Conservation (phyloP, 2,797 vertebrate species). For the Salmo trutta region DNA sequence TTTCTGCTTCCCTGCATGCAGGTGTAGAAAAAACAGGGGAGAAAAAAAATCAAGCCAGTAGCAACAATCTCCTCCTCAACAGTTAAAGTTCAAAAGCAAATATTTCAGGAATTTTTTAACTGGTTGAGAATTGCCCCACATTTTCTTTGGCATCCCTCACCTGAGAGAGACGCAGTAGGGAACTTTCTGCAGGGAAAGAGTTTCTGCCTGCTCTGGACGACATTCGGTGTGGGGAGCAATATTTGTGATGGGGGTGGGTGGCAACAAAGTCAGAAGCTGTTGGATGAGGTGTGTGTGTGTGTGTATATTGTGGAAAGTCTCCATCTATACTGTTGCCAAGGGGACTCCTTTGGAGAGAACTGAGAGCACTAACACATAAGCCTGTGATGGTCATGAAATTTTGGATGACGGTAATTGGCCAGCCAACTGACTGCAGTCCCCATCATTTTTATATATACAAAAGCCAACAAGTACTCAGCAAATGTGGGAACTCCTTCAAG, state of each 20-base stretch:
- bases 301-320: slow-evolving; percentile 16
- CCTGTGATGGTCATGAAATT: no score
- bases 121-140: slow-evolving; percentile 68
- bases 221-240: slow-evolving; percentile 32
- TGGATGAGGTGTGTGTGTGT: background rate
- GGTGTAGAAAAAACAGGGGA: slow-evolving; percentile 49
- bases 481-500: no score
- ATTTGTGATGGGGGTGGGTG: background rate
- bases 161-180: slow-evolving; percentile 65
- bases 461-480: no score
- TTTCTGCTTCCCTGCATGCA: slow-evolving; percentile 51
- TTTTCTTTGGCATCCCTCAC: slow-evolving; percentile 51
- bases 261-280: background rate
- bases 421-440: no score
- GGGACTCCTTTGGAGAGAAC: slow-evolving; percentile 5
- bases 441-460: no score
- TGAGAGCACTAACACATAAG: background rate
- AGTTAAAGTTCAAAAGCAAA: slow-evolving; percentile 70
- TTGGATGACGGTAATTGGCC: no score
- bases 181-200: slow-evolving; percentile 54
- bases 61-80: slow-evolving; percentile 57
- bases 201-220: slow-evolving; percentile 60
- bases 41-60: slow-evolving; percentile 58
- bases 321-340: slow-evolving; percentile 19
- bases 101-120: slow-evolving; percentile 74